Conservation (phyloP, 2,888 invertebrate species). For the Noctua pronuba region DNA sequence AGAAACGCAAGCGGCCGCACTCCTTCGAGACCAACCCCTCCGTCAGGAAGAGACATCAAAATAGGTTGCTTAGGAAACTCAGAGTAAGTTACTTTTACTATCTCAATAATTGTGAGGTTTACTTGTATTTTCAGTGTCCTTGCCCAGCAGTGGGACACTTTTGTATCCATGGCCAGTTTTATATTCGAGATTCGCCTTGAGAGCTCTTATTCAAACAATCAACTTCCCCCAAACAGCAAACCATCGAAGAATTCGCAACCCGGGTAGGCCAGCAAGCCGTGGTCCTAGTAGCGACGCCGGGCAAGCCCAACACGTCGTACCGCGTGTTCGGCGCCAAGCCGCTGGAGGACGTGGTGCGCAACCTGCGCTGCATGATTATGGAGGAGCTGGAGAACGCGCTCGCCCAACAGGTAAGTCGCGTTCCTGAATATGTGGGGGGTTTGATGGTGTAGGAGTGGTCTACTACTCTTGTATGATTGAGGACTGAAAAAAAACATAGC, state of each 20-base stretch:
- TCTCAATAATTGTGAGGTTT: neutral
- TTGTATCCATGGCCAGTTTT: too few species aligned
- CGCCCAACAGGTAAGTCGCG: constrained; percentile 93
- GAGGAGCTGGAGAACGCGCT: constrained; percentile 98
- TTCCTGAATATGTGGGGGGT: constrained; percentile 19
- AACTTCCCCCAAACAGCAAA: constrained; percentile 91
- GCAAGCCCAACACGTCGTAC: constrained; percentile 98
- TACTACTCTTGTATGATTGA: too few species aligned
- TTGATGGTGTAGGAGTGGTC: neutral
- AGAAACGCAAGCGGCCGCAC: constrained; percentile 98
- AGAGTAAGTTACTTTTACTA: constrained; percentile 90
- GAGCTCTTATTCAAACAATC: neutral
- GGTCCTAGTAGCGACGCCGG: constrained; percentile 98
- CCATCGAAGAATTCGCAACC: constrained; percentile 99
- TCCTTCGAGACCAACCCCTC: constrained; percentile 99
- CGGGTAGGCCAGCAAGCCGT: constrained; percentile 99
- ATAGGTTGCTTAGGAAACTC: constrained; percentile 96
- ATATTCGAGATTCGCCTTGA: too few species aligned
- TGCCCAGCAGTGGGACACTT: too few species aligned
- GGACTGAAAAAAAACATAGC: neutral
- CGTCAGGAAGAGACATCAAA: constrained; percentile 98
- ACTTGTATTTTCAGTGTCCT: too few species aligned
- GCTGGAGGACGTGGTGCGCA: constrained; percentile 98
- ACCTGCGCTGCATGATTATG: constrained; percentile 97
- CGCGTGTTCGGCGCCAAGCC: constrained; percentile 99